phyloP scores from a whole-genome alignment of 1,140 invertebrate genomes.

The Caligus rogercresseyi region DNA sequence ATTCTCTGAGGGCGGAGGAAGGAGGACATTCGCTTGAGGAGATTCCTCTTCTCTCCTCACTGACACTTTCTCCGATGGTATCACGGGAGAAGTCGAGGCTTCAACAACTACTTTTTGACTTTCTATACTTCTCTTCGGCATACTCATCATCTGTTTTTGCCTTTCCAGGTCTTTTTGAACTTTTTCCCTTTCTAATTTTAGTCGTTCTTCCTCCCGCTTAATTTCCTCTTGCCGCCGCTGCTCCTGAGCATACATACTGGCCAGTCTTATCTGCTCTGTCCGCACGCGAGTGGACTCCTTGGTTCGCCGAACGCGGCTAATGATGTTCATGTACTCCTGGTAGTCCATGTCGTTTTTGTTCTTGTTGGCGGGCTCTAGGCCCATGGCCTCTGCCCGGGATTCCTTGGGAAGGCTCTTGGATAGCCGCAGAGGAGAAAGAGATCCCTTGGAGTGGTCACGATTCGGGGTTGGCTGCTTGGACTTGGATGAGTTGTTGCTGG shows the following conservation, averaged over 20 bases:
- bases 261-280: conserved; percentile 1
- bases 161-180: conserved; percentile 5
- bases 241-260: conserved; percentile 15
- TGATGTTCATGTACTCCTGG: conserved; percentile 17
- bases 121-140: not conserved
- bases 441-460: not conserved
- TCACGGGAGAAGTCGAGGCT: not conserved
- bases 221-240: conserved; percentile 4
- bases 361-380: not conserved
- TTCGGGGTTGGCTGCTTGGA: conserved; percentile 1
- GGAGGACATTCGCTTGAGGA: not conserved
- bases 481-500: conserved; percentile 1
- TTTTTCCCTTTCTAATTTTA: conserved; percentile 8
- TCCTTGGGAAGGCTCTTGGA: conserved; percentile 1
- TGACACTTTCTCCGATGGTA: not conserved
- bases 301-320: conserved; percentile 1
- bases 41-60: no score
- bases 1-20: not conserved
- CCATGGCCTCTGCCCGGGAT: conserved; percentile 3
- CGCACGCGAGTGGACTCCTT: conserved; percentile 2
- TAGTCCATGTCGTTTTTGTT: conserved; percentile 14
- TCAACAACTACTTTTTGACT: not conserved
- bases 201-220: conserved; percentile 2
- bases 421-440: not conserved
- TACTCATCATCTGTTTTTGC: not conserved